These are phyloP conservation scores for Enteromius viviparus DNA, from an alignment of 2,797 vertebrate genomes.

Conservation along the genomic window DNA sequence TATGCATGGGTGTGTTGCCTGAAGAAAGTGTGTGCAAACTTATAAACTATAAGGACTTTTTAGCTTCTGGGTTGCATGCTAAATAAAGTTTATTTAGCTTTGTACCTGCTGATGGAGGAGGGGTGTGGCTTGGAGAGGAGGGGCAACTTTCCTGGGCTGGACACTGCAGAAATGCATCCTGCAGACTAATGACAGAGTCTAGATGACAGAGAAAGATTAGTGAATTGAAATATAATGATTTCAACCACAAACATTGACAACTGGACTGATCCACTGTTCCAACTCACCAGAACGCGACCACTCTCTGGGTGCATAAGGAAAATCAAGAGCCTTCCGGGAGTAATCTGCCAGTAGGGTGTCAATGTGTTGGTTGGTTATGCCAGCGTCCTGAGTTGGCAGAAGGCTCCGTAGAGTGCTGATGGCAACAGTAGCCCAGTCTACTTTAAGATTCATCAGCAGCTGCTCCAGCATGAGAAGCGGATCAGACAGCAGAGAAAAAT, in stretches of 20 bases:
- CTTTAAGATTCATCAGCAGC: conserved; percentile 97
- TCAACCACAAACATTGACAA: not conserved
- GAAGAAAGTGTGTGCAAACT: not conserved
- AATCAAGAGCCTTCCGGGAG: conserved; percentile 88
- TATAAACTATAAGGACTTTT: not conserved
- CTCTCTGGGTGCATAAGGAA: conserved; percentile 87
- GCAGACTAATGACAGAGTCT: conserved; percentile 89
- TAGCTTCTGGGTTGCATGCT: not conserved
- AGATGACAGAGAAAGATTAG: conserved; percentile 22
- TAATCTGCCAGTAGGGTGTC: conserved; percentile 88
- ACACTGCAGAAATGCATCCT: conserved; percentile 79
- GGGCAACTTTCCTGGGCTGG: conserved; percentile 78
- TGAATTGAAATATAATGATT: not conserved
- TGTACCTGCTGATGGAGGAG: conserved; percentile 77
- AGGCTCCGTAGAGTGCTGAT: conserved; percentile 84
- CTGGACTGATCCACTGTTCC: not conserved
- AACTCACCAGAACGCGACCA: conserved; percentile 84
- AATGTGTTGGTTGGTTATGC: conserved; percentile 82
- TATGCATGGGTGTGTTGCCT: conserved; percentile 79
- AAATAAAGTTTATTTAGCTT: not conserved
- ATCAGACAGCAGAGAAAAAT: conserved; percentile 87
- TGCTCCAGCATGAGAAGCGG: conserved; percentile 96
- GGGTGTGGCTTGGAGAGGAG: conserved; percentile 73
- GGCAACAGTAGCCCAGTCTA: conserved; percentile 88
- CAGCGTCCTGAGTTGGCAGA: conserved; percentile 81